Evolutionary conservation across 1,140 invertebrate genomes (phyloP).

Genomic region (Zaprionus inermis): DNA sequence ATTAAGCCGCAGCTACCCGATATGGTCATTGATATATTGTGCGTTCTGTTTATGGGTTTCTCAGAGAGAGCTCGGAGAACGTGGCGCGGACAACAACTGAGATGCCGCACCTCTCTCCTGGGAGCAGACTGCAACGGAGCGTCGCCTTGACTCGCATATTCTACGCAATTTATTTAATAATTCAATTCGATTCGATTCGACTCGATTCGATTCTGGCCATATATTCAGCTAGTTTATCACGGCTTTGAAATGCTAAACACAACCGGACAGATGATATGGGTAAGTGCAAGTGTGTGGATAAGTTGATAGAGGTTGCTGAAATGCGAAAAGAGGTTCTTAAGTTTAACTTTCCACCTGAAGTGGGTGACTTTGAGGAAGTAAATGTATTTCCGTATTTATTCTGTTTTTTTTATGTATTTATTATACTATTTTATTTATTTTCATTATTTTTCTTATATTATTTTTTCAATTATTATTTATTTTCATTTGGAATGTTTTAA

Average conservation of each 20-base stretch:
- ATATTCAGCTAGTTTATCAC: slow-evolving; percentile 51
- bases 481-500: too few relatives aligned
- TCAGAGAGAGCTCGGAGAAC: background rate
- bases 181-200: slow-evolving; percentile 75
- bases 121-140: slow-evolving; percentile 3
- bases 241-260: slow-evolving; percentile 46
- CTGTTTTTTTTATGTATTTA: too few relatives aligned
- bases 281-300: background rate
- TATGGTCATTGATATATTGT: slow-evolving; percentile 73
- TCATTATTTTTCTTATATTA: too few relatives aligned
- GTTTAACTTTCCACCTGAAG: background rate
- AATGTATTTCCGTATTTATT: background rate
- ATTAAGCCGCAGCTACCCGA: slow-evolving; percentile 65
- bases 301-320: background rate
- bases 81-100: background rate
- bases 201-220: slow-evolving; percentile 61
- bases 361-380: background rate
- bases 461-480: too few relatives aligned
- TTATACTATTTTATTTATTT: too few relatives aligned
- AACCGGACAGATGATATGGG: slow-evolving; percentile 4
- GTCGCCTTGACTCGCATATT: slow-evolving; percentile 16
- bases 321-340: background rate
- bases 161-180: slow-evolving; percentile 71
- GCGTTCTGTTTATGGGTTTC: slow-evolving; percentile 50
- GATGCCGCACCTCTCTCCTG: slow-evolving; percentile 1